Conservation (phyloP, 2,888 invertebrate genomes). For the Parnassius mnemosyne region DNA sequence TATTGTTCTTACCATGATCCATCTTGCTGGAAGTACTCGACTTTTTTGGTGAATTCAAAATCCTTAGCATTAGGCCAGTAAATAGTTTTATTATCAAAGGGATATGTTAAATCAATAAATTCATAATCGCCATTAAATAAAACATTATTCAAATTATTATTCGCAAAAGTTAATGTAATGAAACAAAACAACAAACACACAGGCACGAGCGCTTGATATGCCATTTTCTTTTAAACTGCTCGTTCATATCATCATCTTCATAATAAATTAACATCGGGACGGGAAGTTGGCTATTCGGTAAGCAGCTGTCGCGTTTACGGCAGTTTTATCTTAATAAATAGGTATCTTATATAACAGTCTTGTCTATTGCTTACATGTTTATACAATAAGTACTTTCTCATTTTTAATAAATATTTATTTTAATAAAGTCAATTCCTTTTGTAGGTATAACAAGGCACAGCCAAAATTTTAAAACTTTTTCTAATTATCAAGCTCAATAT, state of each 20-base stretch:
- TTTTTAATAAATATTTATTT: no score
- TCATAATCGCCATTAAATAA: slow-evolving; percentile 53
- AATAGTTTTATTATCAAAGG: slow-evolving; percentile 51
- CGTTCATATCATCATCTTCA: background rate
- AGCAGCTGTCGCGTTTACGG: no score
- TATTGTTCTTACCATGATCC: slow-evolving; percentile 43
- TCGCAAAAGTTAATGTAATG: slow-evolving; percentile 16
- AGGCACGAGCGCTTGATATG: slow-evolving; percentile 31
- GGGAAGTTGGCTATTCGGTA: no score
- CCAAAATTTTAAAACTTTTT: no score
- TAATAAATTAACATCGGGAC: no score
- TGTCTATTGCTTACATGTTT: no score
- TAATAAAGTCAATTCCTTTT: no score
- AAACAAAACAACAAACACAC: slow-evolving; percentile 26
- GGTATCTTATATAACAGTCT: no score
- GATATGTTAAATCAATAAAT: slow-evolving; percentile 56
- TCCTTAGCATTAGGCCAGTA: slow-evolving; percentile 47
- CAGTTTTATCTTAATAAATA: no score
- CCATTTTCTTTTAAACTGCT: slow-evolving; percentile 34
- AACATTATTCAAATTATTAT: slow-evolving; percentile 41
- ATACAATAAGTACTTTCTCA: no score
- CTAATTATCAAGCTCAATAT: no score
- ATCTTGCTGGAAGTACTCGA: slow-evolving; percentile 35
- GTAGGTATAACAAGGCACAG: no score
- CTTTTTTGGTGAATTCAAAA: slow-evolving; percentile 51